Evolutionary conservation across 2,113 vertebrate species (phyloP).

Genomic region (Progne subis): DNA sequence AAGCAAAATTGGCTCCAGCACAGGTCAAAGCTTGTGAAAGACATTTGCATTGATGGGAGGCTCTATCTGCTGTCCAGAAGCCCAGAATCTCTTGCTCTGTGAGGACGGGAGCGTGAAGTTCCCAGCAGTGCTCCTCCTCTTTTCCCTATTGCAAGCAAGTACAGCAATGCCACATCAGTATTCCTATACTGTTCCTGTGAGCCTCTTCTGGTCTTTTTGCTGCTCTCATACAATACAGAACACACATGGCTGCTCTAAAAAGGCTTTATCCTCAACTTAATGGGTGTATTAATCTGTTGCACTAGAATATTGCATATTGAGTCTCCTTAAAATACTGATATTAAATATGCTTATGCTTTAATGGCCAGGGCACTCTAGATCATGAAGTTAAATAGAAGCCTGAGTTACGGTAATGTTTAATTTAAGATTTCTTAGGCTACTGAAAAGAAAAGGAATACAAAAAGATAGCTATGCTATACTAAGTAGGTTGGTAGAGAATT

Average conservation of each 20-base stretch:
- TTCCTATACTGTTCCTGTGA: neutral
- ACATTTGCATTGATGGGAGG: neutral
- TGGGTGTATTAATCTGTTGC: neutral
- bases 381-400: neutral
- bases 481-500: neutral
- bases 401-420: neutral
- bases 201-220: neutral
- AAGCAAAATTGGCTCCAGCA: neutral
- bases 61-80: neutral
- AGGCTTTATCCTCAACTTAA: neutral
- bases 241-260: neutral
- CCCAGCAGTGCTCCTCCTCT: neutral
- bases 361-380: neutral
- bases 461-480: neutral
- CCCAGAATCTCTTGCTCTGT: neutral
- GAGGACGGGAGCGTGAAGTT: neutral
- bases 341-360: neutral
- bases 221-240: neutral
- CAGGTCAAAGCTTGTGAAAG: neutral
- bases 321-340: neutral
- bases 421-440: neutral
- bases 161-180: neutral
- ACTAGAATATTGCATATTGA: neutral
- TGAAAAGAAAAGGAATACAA: neutral
- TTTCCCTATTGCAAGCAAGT: rapidly evolving